Evolutionary conservation across 1,140 invertebrate species (phyloP).

Genomic region (Paraescarpia echinospica): DNA sequence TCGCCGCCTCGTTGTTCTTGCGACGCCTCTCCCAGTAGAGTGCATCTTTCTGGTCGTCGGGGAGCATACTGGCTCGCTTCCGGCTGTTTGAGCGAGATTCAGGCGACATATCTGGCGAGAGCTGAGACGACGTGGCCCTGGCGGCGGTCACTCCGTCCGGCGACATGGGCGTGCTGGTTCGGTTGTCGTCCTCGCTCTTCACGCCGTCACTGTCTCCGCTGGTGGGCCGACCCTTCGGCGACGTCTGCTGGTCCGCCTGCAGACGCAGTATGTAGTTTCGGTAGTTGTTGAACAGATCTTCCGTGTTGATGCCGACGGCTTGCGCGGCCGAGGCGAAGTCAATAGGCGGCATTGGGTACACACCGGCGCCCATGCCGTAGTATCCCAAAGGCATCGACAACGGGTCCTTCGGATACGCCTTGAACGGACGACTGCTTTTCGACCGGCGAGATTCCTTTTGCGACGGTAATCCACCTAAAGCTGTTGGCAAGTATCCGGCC

Average conservation of each 20-base stretch:
- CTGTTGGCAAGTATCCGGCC: constrained; percentile 14
- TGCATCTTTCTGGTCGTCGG: constrained; percentile 69
- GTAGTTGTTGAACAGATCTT: constrained; percentile 39
- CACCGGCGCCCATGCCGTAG: constrained; percentile 26
- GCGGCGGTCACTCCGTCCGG: constrained; percentile 14
- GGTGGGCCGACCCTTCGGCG: not conserved
- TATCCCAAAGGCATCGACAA: constrained; percentile 62
- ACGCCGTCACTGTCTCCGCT: constrained; percentile 15
- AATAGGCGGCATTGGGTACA: constrained; percentile 25
- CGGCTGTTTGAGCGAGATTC: constrained; percentile 21
- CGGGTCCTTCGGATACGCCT: constrained; percentile 73
- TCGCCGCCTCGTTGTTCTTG: constrained; percentile 95
- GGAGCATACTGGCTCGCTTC: constrained; percentile 43
- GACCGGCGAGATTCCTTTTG: constrained; percentile 50
- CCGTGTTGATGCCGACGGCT: constrained; percentile 26
- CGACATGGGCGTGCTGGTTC: constrained; percentile 4
- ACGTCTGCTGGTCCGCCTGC: constrained; percentile 15
- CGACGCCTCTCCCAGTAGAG: constrained; percentile 83
- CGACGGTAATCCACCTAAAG: not conserved
- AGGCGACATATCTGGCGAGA: constrained; percentile 2
- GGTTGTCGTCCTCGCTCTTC: constrained; percentile 3
- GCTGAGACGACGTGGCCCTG: not conserved
- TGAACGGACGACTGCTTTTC: constrained; percentile 58
- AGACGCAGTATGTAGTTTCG: constrained; percentile 31
- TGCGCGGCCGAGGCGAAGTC: constrained; percentile 20